Base-by-base conservation (phyloP, 1,140 invertebrate species). In the Heliconius eleuchia region DNA sequence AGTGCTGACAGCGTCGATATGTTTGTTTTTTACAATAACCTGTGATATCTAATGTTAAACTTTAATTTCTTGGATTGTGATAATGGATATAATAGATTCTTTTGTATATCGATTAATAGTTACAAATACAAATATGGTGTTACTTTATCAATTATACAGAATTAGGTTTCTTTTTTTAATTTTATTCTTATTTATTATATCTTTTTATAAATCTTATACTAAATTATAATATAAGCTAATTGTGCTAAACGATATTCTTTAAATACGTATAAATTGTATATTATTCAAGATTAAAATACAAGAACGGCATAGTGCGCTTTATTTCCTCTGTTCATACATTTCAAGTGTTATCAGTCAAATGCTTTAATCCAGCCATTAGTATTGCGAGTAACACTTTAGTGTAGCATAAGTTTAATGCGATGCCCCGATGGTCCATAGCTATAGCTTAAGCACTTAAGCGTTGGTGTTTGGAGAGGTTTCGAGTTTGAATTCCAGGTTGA, bases 401-500 rank as follows among this genome's bases (percentile, higher is more conserved):
- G 74, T 76, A 23, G 79, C 75, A 77, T 74, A 77, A 80, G 74
- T 80, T 80, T 77, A 80, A 76, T 80, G 74, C 75, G 71, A 77
- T 74, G 74, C 74, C 79, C 75, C 71, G 71, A 80, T 80, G 71
- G 79, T 80, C 71, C 78, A 42, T 46, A 77, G 75, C 79, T 83
- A 76, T 73, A 70, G 79, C 80, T 84, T 86, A 82, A 87, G 79
- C 78, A 85, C 80, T 83, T 81, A 83, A 85, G 83, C 73, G 77
- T 80, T 78, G 79, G 79, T 83, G 77, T 85, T 83, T 82, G 79
- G 80, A 85, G 84, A 78, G 82, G 82, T 60, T 79, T 76, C 66
- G 74, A 84, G 80, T 85, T 84, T 82, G 80, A 84, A 82, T 84
- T 82, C 82, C 82, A 83, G 82, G 84, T 82, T 79, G 77, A 78